Evolutionary conservation across 2,113 vertebrate genomes (phyloP), one percentile per base, ranked within the genome.

Genomic region (Saccopteryx bilineata): DNA sequence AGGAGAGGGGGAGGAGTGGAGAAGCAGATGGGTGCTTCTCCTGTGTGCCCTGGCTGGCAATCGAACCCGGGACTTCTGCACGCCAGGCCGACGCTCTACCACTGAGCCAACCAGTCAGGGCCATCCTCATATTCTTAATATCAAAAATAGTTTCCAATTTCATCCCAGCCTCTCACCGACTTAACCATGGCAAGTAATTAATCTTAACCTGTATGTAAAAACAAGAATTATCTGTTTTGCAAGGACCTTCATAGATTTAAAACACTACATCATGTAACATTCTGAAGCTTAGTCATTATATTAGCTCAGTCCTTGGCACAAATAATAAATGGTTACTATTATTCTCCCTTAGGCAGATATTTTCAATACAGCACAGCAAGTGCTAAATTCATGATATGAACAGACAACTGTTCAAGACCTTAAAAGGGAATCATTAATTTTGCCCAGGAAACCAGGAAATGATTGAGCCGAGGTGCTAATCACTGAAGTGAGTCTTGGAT

Each of bases 191-290:
- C 66, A 89, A 82, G 28, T 50, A 74, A 75, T 48, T 15, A 89
- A 89, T 75, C 33, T 68, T 60, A 75, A 28, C 26, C 93, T 89
- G 4, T 48, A 89, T 89, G 4, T 48, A 89, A 94, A 94, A 39
- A 68, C 56, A 23, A 89, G 76, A 75, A 83, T 58, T 48, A 58
- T 46, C 76, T 80, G 17, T 61, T 69, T 50, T 56, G 61, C 39
- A 39, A 52, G 23, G 46, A 39, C 78, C 13, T 46, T 54, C 50
- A 14, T 66, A 39, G 72, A 60, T 69, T 61, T 90, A 78, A 84
- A 84, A 61, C 26, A 68, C 48, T 31, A 48, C 5, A 7, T 39
- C 39, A 86, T 66, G 88, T 85, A 84, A 84, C 19, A 69, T 84
- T 31, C 31, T 24, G 71, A 94, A 69, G 79, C 39, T 78, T 61